Evolutionary conservation across 2,113 vertebrate genomes (phyloP), one percentile per base, ranked within the genome.

Genomic region (Lota lota): DNA sequence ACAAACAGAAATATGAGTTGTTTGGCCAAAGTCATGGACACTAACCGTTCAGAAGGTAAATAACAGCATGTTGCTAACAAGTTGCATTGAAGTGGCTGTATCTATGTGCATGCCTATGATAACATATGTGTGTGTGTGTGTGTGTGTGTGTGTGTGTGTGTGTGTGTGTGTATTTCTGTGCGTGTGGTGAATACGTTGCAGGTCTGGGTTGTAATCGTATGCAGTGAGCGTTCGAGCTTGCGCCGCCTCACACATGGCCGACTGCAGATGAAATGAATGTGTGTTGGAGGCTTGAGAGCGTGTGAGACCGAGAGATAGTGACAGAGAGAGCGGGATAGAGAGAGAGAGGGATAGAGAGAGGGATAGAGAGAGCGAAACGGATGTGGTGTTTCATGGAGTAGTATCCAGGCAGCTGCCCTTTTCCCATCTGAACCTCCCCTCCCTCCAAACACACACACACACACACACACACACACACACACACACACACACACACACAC

Each of bases 221-320:
- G 59, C 68, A 40, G 73, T 69, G 76, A 68, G 73, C 54, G 62
- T 75, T 17, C 40, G 14, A 20, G 40, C 64, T 59, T 68, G 66
- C 65, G 21, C 53, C 22, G 17, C 14, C 21, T 22, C 24, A 67
- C 40, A 78, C 67, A 60, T 66, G 51, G 68, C 17, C 57, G 57
- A 21, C 63, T 74, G 68, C 83, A 84, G 70, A 85, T 81, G 82
- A 70, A 61, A 76, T 78, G 62, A 67, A 78, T 76, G 75, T 76
- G 77, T 68, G 73, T 70, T 74, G 76, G 68, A 80, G 62, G 64
- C 72, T 33, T 75, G 82, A 67, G 73, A 78, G 77, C 71, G 28
- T 62, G 65, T 76, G 72, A 72, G 78, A 79, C 60, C 70, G 63
- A 33, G 24, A 61, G 11, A 62, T 3, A 18, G 53, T 4, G 16